Conservation (phyloP, 2,888 invertebrate species). For the Caenorhabditis sinica region DNA sequence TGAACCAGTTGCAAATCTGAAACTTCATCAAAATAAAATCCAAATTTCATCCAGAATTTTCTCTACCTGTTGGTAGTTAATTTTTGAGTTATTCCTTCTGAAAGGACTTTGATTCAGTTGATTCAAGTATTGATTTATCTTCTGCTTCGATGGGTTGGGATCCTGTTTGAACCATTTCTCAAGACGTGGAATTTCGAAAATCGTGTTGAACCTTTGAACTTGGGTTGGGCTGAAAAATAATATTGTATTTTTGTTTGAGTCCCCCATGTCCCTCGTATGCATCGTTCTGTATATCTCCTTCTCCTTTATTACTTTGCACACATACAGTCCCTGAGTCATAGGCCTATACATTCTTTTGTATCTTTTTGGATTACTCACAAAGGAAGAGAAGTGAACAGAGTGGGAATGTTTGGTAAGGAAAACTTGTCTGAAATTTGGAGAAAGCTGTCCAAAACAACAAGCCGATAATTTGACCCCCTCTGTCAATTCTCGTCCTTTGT, state of each 20-base stretch:
- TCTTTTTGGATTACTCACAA: constrained; percentile 48
- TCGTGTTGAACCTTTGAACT: constrained; percentile 77
- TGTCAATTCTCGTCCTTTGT: constrained; percentile 4
- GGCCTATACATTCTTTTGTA: background rate
- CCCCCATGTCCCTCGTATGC: background rate
- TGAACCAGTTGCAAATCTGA: constrained; percentile 88
- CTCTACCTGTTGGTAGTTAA: constrained; percentile 74
- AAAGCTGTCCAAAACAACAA: constrained; percentile 33
- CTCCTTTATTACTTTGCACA: constrained; percentile 38
- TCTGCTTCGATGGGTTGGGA: constrained; percentile 96
- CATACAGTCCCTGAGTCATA: constrained; percentile 11
- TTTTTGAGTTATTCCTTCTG: constrained; percentile 85
- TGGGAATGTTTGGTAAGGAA: background rate
- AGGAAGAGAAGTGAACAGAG: background rate
- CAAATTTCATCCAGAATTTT: background rate
- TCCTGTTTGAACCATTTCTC: constrained; percentile 96
- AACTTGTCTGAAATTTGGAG: constrained; percentile 10
- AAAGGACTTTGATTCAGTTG: constrained; percentile 95
- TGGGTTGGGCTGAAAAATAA: constrained; percentile 74
- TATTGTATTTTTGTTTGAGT: background rate
- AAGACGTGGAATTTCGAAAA: constrained; percentile 94
- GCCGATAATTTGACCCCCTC: constrained; percentile 46
- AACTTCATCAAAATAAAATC: constrained; percentile 17
- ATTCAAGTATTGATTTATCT: constrained; percentile 96
- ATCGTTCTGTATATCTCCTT: background rate